Base-by-base conservation (phyloP, 2,797 vertebrate genomes). In the Limnodromus scolopaceus region DNA sequence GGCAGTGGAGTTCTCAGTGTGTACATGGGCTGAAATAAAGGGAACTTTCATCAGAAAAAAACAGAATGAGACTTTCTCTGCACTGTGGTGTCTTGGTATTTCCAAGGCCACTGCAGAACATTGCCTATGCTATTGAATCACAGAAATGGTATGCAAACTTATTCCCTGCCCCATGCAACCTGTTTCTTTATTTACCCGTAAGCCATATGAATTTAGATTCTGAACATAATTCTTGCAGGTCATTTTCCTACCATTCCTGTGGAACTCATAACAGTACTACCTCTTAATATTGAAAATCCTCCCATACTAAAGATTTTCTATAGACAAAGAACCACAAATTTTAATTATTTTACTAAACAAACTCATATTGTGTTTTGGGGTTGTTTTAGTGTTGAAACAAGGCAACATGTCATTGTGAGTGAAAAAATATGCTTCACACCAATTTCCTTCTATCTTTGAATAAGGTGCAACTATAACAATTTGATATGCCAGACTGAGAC, bases 1-100 rank as follows among this genome's bases (percentile, higher is more conserved):
- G 19, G n/a, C 53, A 60, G 43, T 5, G 41, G 23, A 78, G 27
- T 11, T 32, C 15, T 64, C 1, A 0, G 5, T 5, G 5, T 41
- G 49, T 43, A 57, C 70, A 45, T 0, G 0, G 57, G 14, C 36
- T 74, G 49, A 69, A 39, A 69, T 23, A 82, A 65, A 87, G 32
- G 14, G 32, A 72, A 34, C 3, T 17, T 64, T 90, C 53, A 54
- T 46, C 22, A 46, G 16, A 28, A 69, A 58, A 48, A 36, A 70
- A 1, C 5, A 34, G 34, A 79, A 24, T 23, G 8, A 71, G 36
- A 63, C 17, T 80, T 61, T 18, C 23, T 45, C 54, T 72, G 43
- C 8, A 27, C 58, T 46, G 7, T 85, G 15, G 11, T 25, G 22
- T 60, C 36, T 80, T 83, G 55, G 27, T 22, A 61, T 63, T 77